phyloP scores from a whole-genome alignment of 2,888 invertebrate species.

The Epinotia nisella region DNA sequence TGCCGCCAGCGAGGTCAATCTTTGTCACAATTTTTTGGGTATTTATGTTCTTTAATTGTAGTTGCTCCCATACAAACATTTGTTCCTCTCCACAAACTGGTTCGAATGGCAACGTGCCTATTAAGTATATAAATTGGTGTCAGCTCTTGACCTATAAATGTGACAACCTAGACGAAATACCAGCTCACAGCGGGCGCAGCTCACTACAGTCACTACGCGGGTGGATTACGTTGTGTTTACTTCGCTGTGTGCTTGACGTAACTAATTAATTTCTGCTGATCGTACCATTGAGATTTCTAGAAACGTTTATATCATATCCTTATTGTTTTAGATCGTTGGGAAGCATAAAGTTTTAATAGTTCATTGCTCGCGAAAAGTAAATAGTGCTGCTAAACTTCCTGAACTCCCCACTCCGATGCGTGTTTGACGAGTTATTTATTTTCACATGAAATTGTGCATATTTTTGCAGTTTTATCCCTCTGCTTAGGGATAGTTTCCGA shows the following conservation, averaged over 20 bases:
- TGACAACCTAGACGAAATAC: slow-evolving; percentile 25
- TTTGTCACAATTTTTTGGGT: no score
- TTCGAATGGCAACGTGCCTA: no score
- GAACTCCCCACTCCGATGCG: not conserved
- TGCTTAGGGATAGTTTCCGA: not conserved
- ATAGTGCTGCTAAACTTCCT: not conserved
- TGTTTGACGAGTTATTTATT: not conserved
- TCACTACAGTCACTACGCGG: not conserved
- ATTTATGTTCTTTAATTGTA: no score
- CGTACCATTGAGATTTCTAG: slow-evolving; percentile 18
- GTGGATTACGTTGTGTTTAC: slow-evolving; percentile 20
- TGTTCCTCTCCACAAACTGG: no score
- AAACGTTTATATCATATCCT: slow-evolving; percentile 3
- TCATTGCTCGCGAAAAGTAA: not conserved
- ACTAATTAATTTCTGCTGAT: slow-evolving; percentile 13
- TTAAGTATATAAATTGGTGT: not conserved
- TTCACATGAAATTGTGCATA: slow-evolving; percentile 1
- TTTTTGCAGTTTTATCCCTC: slow-evolving; percentile 11
- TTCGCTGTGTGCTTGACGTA: slow-evolving; percentile 6
- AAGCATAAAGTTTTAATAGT: not conserved
- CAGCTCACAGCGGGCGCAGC: not conserved
- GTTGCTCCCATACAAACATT: no score
- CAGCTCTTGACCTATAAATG: slow-evolving; percentile 39
- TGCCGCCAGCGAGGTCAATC: no score
- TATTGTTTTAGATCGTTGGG: not conserved